phyloP scores from a whole-genome alignment of 2,797 vertebrate species.

The Myripristis jacobus region DNA sequence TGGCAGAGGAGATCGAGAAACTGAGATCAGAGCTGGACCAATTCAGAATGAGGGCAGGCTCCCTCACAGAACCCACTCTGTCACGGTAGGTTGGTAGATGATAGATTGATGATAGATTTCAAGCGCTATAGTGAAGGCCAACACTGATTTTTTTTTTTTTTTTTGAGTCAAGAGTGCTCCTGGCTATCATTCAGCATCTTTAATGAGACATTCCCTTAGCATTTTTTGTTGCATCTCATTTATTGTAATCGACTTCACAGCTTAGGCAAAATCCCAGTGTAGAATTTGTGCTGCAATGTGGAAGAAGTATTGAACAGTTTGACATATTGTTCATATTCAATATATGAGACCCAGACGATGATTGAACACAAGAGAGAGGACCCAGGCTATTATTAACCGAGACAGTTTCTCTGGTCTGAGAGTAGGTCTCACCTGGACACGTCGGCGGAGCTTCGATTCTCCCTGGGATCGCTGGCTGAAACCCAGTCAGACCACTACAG shows the following conservation, averaged over 20 bases:
- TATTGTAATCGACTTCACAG: conserved; percentile 10
- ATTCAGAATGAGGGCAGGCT: conserved; percentile 91
- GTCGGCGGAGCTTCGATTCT: conserved; percentile 92
- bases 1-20: conserved; percentile 97
- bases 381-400: neutral
- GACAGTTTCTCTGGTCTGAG: neutral
- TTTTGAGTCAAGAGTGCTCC: too few relatives aligned
- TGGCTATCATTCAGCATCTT: too few relatives aligned
- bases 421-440: conserved; percentile 93
- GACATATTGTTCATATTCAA: neutral
- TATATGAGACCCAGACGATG: neutral
- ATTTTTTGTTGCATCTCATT: conserved; percentile 11
- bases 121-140: too few relatives aligned
- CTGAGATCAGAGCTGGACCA: conserved; percentile 95
- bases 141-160: too few relatives aligned
- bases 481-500: conserved; percentile 95
- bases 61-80: conserved; percentile 94
- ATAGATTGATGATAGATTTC: too few relatives aligned
- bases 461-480: conserved; percentile 93
- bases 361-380: neutral
- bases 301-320: neutral
- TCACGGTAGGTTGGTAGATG: conserved; percentile 86
- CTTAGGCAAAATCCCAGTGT: conserved; percentile 1
- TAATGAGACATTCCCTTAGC: neutral
- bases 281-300: neutral